Evolutionary conservation across 2,888 invertebrate species (phyloP).

Genomic region (Charanyca ferruginea): DNA sequence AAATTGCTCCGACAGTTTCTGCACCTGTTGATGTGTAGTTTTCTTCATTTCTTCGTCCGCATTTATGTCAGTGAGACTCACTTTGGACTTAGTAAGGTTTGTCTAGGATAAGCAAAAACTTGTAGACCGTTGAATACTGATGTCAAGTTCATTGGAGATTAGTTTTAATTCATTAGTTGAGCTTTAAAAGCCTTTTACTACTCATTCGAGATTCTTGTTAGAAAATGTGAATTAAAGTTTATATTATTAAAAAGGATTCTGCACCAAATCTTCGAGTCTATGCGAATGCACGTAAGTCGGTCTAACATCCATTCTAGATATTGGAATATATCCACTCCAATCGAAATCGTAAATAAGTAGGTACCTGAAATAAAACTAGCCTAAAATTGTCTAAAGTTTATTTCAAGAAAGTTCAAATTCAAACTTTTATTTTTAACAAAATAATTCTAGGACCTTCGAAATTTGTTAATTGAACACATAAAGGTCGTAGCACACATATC

Average conservation of each 20-base stretch:
- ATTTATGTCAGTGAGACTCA: conserved; percentile 20
- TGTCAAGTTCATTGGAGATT: conserved; percentile 3
- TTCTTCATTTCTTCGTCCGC: conserved; percentile 24
- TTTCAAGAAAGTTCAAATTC: neutral
- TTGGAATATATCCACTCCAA: neutral
- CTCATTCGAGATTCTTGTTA: no score
- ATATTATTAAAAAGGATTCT: conserved; percentile 7
- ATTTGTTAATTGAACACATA: conserved; percentile 13
- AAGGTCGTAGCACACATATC: no score
- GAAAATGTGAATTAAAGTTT: neutral
- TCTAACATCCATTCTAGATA: neutral
- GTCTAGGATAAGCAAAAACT: neutral
- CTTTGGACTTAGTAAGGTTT: conserved; percentile 9
- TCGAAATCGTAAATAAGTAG: no score
- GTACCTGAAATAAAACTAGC: conserved; percentile 25
- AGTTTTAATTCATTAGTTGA: neutral
- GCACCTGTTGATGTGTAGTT: conserved; percentile 58
- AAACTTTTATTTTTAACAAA: no score
- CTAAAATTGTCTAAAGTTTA: neutral
- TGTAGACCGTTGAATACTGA: neutral
- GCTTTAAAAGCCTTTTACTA: neutral
- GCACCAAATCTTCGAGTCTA: neutral
- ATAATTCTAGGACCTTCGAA: conserved; percentile 12
- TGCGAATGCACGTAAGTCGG: no score
- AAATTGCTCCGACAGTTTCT: conserved; percentile 48